These are phyloP conservation scores for Chamaea fasciata DNA, from an alignment of 2,113 vertebrate genomes.

Conservation along the genomic window DNA sequence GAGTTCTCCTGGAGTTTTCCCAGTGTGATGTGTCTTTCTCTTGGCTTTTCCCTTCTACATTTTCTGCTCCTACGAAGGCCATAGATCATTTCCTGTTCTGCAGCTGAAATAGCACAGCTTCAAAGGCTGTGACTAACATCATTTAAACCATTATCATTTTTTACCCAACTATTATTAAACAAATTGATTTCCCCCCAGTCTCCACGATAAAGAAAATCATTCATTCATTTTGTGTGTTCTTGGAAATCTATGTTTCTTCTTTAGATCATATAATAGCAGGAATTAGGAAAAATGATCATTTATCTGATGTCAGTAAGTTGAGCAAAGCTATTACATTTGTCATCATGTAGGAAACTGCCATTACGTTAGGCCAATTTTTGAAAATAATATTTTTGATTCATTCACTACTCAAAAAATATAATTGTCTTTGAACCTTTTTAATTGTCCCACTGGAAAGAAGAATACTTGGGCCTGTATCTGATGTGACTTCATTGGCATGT, in stretches of 20 bases:
- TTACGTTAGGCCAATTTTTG: not conserved
- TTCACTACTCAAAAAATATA: not conserved
- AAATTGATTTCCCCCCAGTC: constrained; percentile 23
- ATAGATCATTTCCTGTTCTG: not conserved
- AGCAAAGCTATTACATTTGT: constrained; percentile 10
- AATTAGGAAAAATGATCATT: constrained; percentile 30
- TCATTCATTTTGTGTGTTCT: constrained; percentile 29
- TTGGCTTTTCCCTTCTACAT: not conserved
- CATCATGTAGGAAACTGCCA: not conserved
- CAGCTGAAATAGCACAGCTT: not conserved
- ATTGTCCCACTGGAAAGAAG: not conserved
- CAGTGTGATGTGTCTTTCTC: not conserved
- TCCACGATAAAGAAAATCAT: not conserved
- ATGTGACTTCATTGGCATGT: not conserved
- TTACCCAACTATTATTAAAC: constrained; percentile 42
- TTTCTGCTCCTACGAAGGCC: not conserved
- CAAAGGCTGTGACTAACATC: constrained; percentile 6
- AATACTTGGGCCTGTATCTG: not conserved
- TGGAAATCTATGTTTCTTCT: constrained; percentile 21
- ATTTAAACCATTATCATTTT: constrained; percentile 35
- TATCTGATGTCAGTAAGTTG: constrained; percentile 24
- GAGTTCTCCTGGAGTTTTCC: not conserved
- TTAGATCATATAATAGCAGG: constrained; percentile 8
- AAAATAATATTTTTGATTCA: not conserved
- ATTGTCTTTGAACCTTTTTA: not conserved